Evolutionary conservation across 2,888 invertebrate genomes (phyloP).

Genomic region (Spilarctia lutea): DNA sequence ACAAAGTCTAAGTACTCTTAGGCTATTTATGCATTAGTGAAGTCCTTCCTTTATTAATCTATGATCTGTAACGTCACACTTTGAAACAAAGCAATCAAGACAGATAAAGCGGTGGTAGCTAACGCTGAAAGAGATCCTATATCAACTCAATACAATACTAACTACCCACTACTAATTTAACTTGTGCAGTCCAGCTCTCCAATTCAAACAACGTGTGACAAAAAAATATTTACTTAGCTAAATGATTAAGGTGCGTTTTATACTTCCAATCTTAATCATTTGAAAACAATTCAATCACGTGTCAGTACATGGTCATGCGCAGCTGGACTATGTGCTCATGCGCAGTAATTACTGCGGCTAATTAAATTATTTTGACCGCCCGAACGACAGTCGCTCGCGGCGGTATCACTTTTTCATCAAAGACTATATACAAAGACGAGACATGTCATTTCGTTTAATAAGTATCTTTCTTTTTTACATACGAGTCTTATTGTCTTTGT

Average conservation of each 20-base stretch:
- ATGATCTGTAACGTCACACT: not conserved
- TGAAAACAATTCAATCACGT: slow-evolving; percentile 25
- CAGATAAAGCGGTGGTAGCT: not conserved
- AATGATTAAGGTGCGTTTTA: not conserved
- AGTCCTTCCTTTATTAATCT: not conserved
- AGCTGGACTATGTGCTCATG: slow-evolving; percentile 37
- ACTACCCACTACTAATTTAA: too few species aligned
- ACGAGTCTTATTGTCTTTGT: not conserved
- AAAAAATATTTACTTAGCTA: not conserved
- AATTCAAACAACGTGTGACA: too few species aligned
- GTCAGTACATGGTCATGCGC: slow-evolving; percentile 11
- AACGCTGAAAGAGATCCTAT: too few species aligned
- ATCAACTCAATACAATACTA: too few species aligned
- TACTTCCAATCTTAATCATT: slow-evolving; percentile 9
- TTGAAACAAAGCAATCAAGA: not conserved
- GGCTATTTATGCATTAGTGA: too few species aligned
- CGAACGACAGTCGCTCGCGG: slow-evolving; percentile 59
- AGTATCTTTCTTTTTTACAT: not conserved
- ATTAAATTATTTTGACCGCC: slow-evolving; percentile 74
- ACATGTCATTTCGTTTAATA: not conserved
- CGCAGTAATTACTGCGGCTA: slow-evolving; percentile 60
- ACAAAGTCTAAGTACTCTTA: not conserved
- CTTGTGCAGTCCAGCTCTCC: too few species aligned
- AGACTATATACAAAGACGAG: slow-evolving; percentile 23
- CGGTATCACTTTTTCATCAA: slow-evolving; percentile 36